Evolutionary conservation across 2,797 vertebrate species (phyloP), one percentile per base, ranked within the genome.

Genomic region (Sitta carolinensis): DNA sequence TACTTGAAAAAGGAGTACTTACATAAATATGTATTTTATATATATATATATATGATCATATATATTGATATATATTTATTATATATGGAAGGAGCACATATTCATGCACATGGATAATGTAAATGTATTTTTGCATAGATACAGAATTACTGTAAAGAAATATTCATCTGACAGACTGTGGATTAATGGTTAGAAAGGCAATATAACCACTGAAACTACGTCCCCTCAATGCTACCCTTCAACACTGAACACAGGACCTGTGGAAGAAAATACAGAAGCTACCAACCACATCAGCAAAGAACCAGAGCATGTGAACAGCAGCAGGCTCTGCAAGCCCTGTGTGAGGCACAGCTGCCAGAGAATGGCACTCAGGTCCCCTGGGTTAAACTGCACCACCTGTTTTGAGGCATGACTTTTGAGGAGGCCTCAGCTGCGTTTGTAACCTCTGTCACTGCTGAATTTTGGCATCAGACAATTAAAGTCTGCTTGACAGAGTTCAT

Each of bases 371-470:
- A 6, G 32, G n/a, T 36, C 36, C 26, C 26, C 34, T 7, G 20
- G 13, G 18, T 30, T 32, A 26, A 43, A 50, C 26, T 54, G 23
- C 19, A 30, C 4, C 23, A 51, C 16, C 4, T 59, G 7, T 50
- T 69, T 10, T 27, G n/a, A 67, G 50, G 25, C 6, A 19, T 3
- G 16, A 17, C 7, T 82, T 72, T 6, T 62, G 17, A 55, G 38
- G 18, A n/a, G 23, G 11, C 0, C 0, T 64, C 57, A 64, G 7
- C 13, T 43, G 13, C 7, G 10, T 51, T 51, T 55, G 36, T 1
- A 74, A 50, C 5, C 27, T n/a, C 30, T 47, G n/a, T 3, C 26
- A 57, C 21, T 61, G 55, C 66, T 78, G 23, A 61, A 75, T 72
- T 63, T n/a, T 48, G n/a, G 40, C 20, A 68, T 17, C 29, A 42